These are phyloP conservation scores for Stratiolaelaps scimitus DNA, from an alignment of 1,140 invertebrate genomes.

Conservation along the genomic window DNA sequence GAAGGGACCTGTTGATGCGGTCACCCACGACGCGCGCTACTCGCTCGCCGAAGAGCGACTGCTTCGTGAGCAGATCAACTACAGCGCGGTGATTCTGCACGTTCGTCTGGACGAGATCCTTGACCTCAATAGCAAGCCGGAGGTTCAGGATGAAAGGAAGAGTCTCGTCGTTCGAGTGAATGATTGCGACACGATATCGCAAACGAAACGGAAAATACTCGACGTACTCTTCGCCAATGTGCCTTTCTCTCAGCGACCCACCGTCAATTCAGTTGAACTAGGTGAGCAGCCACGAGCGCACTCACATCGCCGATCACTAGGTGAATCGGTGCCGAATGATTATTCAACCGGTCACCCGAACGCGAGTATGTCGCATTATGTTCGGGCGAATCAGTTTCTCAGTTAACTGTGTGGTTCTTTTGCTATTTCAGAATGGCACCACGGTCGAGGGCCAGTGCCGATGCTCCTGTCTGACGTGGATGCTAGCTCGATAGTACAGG, in stretches of 20 bases:
- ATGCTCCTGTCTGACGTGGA: conserved; percentile 8
- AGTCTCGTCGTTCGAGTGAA: conserved; percentile 77
- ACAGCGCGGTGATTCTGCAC: conserved; percentile 55
- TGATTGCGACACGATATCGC: conserved; percentile 94
- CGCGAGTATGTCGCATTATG: not conserved
- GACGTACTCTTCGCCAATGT: conserved; percentile 91
- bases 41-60: conserved; percentile 47
- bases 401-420: conserved; percentile 30
- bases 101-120: conserved; percentile 82
- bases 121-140: conserved; percentile 83
- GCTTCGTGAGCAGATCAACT: conserved; percentile 45
- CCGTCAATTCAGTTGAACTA: conserved; percentile 75
- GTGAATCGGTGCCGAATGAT: conserved; percentile 27
- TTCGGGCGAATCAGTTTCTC: not conserved
- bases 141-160: conserved; percentile 74
- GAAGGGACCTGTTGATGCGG: conserved; percentile 84
- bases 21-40: conserved; percentile 46
- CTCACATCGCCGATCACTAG: no score
- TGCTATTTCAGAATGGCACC: conserved; percentile 44
- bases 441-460: conserved; percentile 44
- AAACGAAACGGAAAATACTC: conserved; percentile 92
- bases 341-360: conserved; percentile 30
- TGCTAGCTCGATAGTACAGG: not conserved
- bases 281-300: conserved; percentile 40
- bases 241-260: conserved; percentile 75